Conservation (phyloP, 1,140 invertebrate genomes). For the Aphelenchoides avenae region DNA sequence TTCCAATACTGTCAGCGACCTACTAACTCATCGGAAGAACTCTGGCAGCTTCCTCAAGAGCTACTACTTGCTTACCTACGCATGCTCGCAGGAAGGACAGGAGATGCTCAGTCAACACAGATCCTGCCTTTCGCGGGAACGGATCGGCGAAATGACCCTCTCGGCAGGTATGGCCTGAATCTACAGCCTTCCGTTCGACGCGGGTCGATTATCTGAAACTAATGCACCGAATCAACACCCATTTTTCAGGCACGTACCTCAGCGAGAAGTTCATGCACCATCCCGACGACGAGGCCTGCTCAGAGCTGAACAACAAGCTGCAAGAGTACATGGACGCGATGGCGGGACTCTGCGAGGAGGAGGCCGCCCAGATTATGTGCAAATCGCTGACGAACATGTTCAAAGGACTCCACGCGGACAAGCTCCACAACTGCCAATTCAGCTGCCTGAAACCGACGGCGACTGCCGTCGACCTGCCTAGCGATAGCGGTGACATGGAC, state of each 20-base stretch:
- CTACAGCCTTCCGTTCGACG: neutral
- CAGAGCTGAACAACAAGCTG: conserved; percentile 50
- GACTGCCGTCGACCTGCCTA: too few relatives aligned
- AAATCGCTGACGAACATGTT: conserved; percentile 38
- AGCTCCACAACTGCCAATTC: conserved; percentile 46
- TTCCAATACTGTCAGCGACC: conserved; percentile 57
- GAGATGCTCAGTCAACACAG: conserved; percentile 51
- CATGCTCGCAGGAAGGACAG: conserved; percentile 55
- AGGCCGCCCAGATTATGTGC: conserved; percentile 57
- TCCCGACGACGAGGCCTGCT: conserved; percentile 53
- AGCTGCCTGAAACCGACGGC: conserved; percentile 35
- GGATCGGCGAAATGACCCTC: conserved; percentile 59
- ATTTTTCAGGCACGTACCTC: conserved; percentile 49
- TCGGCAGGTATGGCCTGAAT: conserved; percentile 45
- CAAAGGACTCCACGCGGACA: conserved; percentile 56
- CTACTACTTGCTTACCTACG: conserved; percentile 58
- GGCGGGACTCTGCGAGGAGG: conserved; percentile 52
- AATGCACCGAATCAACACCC: conserved; percentile 3
- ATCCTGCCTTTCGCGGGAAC: conserved; percentile 49
- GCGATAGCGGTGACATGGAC: too few relatives aligned
- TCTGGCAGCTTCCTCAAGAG: conserved; percentile 56
- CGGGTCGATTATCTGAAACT: too few relatives aligned
- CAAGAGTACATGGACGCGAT: conserved; percentile 53
- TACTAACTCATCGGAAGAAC: conserved; percentile 56
- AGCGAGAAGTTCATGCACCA: conserved; percentile 57